These are phyloP conservation scores for Mareca strepera DNA, from an alignment of 2,797 vertebrate species.

Conservation along the genomic window DNA sequence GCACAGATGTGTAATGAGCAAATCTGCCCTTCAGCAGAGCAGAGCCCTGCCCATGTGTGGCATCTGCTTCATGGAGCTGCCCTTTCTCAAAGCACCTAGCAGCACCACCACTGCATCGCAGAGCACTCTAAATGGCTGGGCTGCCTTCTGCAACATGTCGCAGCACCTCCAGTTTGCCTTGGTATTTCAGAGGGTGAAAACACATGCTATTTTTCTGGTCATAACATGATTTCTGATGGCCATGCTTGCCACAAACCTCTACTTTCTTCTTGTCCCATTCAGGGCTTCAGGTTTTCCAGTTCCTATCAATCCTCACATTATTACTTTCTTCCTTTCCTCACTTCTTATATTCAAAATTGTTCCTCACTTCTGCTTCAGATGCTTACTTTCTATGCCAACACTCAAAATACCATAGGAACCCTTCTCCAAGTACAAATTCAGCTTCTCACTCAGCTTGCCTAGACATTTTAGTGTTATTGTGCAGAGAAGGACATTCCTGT, in stretches of 20 bases:
- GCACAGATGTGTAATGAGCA: neutral
- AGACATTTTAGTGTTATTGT: neutral
- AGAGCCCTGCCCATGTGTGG: neutral
- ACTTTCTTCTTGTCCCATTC: neutral
- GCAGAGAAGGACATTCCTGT: neutral
- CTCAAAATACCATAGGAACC: neutral
- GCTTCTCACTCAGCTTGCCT: neutral
- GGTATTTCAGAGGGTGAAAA: neutral
- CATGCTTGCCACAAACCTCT: neutral
- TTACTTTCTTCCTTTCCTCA: neutral
- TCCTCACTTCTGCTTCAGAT: neutral
- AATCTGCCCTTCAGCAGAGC: neutral
- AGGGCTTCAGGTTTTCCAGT: neutral
- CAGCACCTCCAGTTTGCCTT: neutral
- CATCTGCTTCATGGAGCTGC: neutral
- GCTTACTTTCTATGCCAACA: neutral
- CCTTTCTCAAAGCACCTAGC: neutral
- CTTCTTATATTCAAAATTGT: neutral
- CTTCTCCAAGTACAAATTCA: neutral
- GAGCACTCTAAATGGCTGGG: neutral
- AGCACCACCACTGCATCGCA: neutral
- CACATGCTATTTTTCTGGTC: neutral
- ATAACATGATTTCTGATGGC: neutral
- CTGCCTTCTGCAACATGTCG: neutral
- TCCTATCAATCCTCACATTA: neutral